phyloP scores from a whole-genome alignment of 2,113 vertebrate species.

The Jaculus jaculus region DNA sequence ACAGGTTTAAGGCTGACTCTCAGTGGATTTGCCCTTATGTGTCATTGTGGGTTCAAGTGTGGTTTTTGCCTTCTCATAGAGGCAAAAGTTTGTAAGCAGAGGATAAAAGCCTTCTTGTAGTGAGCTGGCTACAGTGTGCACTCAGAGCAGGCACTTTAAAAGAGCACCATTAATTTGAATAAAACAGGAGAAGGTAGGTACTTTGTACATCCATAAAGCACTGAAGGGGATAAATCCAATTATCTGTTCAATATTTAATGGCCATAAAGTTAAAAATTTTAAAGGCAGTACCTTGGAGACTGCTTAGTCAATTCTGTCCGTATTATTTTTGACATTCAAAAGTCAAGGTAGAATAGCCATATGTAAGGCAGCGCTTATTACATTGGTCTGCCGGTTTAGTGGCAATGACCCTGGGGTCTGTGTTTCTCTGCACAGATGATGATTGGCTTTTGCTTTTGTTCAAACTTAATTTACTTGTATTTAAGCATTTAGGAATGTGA shows the following conservation, averaged over 20 bases:
- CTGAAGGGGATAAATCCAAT: constrained; percentile 60
- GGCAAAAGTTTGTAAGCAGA: constrained; percentile 69
- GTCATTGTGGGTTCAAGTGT: background rate
- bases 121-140: background rate
- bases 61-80: constrained; percentile 62
- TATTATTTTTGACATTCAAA: constrained; percentile 80
- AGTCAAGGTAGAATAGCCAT: constrained; percentile 75
- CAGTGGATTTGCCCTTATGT: constrained; percentile 51
- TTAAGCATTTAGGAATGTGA: background rate
- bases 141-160: constrained; percentile 18
- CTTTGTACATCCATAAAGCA: constrained; percentile 64
- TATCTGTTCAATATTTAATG: constrained; percentile 60
- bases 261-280: constrained; percentile 71
- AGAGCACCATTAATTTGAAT: constrained; percentile 48
- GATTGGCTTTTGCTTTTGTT: background rate
- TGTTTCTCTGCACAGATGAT: constrained; percentile 13
- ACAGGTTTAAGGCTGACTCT: constrained; percentile 35
- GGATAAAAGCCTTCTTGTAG: constrained; percentile 56
- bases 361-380: background rate
- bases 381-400: background rate
- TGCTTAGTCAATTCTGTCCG: constrained; percentile 79
- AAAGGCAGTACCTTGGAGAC: constrained; percentile 72
- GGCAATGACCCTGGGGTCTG: constrained; percentile 37
- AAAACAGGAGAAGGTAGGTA: constrained; percentile 58
- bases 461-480: background rate